Evolutionary conservation across 2,113 vertebrate species (phyloP), one percentile per base, ranked within the genome.

Genomic region (Camarhynchus parvulus): DNA sequence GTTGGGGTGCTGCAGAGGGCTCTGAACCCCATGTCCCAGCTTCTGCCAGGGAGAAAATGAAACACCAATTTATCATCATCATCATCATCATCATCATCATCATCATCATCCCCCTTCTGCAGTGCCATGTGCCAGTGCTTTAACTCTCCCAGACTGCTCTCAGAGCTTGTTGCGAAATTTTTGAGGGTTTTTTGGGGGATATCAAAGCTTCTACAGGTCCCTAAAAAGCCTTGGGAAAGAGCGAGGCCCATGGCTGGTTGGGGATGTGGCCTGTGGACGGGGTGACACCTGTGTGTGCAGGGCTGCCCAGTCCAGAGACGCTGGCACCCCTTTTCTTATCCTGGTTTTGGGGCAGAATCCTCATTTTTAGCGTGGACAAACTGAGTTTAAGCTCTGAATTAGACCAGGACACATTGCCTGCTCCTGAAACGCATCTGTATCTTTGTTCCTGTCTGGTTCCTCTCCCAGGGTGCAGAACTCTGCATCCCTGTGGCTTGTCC

Each of bases 211-310:
- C 53, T 72, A 4, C 22, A 64, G 42, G 16, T 25, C 20, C 63
- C 37, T n/a, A 2, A 67, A 67, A 70, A 16, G 9, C 35, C 15
- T 17, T 78, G 69, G 61, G 12, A 23, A 59, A 8, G 42, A 21
- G 35, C 0, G 0, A 73, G 56, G 13, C 41, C 22, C 0, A 0
- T n/a, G 92, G 49, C 18, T 69, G 59, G 13, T 63, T 13, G 46
- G 85, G 78, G 70, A 17, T 15, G 3, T 20, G 49, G 27, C 13
- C 35, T 0, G 0, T 39, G 73, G 23, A 1, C 11, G 8, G 68
- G 76, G 62, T 67, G 35, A 18, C 25, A 5, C 14, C 27, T 39
- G 50, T 41, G 44, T 2, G 4, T 23, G 35, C 41, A 17, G 61
- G 11, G 33, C 37, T 78, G 31, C 15, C 30, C 63, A 13, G 28